phyloP scores from a whole-genome alignment of 2,113 vertebrate genomes.

The Daubentonia madagascariensis region DNA sequence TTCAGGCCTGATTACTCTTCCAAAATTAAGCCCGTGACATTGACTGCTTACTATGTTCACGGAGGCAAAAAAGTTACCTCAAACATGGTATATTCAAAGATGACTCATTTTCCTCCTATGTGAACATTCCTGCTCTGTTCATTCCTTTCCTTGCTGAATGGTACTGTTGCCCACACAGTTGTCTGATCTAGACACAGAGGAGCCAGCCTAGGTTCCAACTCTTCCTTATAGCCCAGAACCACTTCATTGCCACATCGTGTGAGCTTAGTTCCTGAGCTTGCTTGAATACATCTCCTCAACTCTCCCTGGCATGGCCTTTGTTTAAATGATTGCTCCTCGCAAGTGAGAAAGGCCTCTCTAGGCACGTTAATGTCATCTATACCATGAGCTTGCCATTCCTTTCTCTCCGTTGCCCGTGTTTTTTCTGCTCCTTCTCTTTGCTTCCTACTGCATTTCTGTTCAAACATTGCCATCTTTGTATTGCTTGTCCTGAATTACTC shows the following conservation, averaged over 20 bases:
- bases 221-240: neutral
- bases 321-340: neutral
- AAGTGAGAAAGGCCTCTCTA: neutral
- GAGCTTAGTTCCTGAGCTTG: neutral
- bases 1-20: neutral
- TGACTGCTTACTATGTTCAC: neutral
- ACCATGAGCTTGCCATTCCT: accelerated
- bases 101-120: neutral
- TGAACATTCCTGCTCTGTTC: neutral
- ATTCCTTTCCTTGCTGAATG: neutral
- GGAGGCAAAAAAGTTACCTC: neutral
- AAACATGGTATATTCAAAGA: neutral
- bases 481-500: neutral
- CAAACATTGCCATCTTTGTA: neutral
- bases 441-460: neutral
- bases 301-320: neutral
- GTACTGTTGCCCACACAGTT: neutral
- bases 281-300: neutral
- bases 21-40: neutral
- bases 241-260: neutral
- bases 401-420: neutral
- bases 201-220: neutral
- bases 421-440: neutral
- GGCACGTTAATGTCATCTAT: neutral
- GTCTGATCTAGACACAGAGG: neutral